Evolutionary conservation across 2,113 vertebrate species (phyloP), one percentile per base, ranked within the genome.

Genomic region (Narcine bancroftii): DNA sequence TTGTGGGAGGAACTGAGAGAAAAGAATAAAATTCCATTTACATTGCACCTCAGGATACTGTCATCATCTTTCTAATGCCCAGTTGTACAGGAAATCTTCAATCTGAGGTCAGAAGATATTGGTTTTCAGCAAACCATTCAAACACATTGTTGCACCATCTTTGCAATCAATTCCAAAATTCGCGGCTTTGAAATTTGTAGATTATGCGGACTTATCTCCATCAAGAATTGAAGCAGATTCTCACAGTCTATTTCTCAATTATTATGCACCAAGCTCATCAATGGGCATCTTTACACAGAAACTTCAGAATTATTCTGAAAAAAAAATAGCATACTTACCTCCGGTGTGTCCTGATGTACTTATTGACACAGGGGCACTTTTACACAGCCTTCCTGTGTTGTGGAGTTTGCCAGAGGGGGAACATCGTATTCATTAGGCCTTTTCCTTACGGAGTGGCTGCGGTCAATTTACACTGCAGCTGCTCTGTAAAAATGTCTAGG

Each of bases 1-100:
- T 97, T 77, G 26, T 94, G 0, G 97, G 97, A 5, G 97, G 96
- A 72, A 95, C 98, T 99, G 93, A 13, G 76, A 47, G 72, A 92
- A 26, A 89, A 53, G 53, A 63, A 60, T 0, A 33, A n/a, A 87
- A 13, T 60, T 53, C 4, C 4, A 21, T 85, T 85, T 85, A n/a
- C 56, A 53, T 13, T 29, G 13, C 33, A 33, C 10, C 50, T 85
- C 50, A n/a, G 29, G 81, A 53, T 2, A 56, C 5, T 7, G 5
- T 6, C 24, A 7, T 79, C 76, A 47, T 13, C 1, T 26, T 53
- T 5, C 1, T 45, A 79, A 79, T 7, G 47, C 50, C 47, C 26
- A 50, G 29, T 47, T 33, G 26, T 15, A 56, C 29, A 56, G 50
- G 17, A 33, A 56, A n/a, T 13, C 33, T 56, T n/a, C 50, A 56